These are phyloP conservation scores for Coleophora deauratella DNA, from an alignment of 2,888 invertebrate species.

Conservation along the genomic window DNA sequence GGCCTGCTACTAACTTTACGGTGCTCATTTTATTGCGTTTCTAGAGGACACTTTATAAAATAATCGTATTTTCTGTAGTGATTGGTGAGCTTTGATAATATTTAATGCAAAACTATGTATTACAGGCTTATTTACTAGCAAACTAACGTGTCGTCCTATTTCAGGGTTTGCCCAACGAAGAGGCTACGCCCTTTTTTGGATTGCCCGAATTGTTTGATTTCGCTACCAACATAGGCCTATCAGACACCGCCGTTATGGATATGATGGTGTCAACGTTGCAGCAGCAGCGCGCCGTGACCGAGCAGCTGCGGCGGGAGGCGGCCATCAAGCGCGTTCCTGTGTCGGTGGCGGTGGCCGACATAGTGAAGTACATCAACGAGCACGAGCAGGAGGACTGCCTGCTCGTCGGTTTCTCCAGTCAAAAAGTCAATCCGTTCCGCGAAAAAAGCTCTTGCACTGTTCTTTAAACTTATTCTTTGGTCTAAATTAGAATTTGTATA, in stretches of 20 bases:
- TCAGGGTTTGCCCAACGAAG: conserved; percentile 12
- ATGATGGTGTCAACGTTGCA: conserved; percentile 95
- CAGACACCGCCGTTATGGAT: conserved; percentile 92
- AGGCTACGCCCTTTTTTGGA: conserved; percentile 65
- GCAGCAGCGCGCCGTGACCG: conserved; percentile 94
- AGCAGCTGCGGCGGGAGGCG: conserved; percentile 94
- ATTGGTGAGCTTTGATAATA: no score
- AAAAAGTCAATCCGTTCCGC: conserved; percentile 96
- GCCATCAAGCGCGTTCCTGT: conserved; percentile 89
- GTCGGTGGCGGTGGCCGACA: conserved; percentile 93
- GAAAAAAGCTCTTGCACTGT: conserved; percentile 93
- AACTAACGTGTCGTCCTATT: conserved; percentile 3
- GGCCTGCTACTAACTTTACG: no score
- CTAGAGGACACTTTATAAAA: no score
- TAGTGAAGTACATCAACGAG: conserved; percentile 91
- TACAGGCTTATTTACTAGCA: background rate
- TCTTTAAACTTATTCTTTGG: conserved; percentile 75
- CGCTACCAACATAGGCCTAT: conserved; percentile 86
- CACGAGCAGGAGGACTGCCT: conserved; percentile 95
- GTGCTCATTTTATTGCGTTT: no score
- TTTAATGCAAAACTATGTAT: no score
- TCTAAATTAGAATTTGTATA: no score
- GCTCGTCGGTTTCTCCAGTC: conserved; percentile 93
- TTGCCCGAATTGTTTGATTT: conserved; percentile 44
- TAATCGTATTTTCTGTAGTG: no score